phyloP scores from a whole-genome alignment of 2,888 invertebrate species.

The Acholoe squamosa region DNA sequence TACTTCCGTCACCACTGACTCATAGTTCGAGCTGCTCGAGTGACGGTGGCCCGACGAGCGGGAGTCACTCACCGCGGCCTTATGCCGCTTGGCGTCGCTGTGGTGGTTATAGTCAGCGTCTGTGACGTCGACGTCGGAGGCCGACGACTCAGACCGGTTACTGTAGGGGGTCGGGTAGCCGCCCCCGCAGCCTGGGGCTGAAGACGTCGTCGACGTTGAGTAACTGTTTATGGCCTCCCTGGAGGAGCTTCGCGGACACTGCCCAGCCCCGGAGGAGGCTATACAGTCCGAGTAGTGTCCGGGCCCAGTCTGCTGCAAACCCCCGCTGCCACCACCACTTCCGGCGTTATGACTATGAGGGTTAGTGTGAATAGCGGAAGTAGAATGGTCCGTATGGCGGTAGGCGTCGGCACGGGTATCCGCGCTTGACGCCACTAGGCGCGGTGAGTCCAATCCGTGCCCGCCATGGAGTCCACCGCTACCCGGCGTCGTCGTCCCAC shows the following conservation, averaged over 20 bases:
- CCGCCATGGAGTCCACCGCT: background rate
- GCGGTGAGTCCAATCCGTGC: slow-evolving; percentile 29
- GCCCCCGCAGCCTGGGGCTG: background rate
- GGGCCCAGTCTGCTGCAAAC: background rate
- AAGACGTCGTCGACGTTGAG: slow-evolving; percentile 31
- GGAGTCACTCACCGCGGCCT: slow-evolving; percentile 19
- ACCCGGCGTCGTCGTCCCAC: background rate
- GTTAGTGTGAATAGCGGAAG: background rate
- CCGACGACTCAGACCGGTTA: slow-evolving; percentile 81
- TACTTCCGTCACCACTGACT: slow-evolving; percentile 52
- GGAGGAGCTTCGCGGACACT: slow-evolving; percentile 66
- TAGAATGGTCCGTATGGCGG: slow-evolving; percentile 24
- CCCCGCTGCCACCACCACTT: background rate
- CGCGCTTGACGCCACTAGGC: background rate
- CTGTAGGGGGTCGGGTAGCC: slow-evolving; percentile 78
- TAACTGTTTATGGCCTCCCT: slow-evolving; percentile 73
- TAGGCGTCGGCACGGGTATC: slow-evolving; percentile 29
- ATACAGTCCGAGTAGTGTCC: slow-evolving; percentile 49
- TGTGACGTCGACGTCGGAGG: slow-evolving; percentile 81
- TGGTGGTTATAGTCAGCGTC: slow-evolving; percentile 71
- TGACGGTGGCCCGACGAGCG: background rate
- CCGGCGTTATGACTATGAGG: background rate
- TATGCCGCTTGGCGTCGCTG: slow-evolving; percentile 40
- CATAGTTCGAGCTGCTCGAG: slow-evolving; percentile 55
- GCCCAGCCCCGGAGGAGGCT: slow-evolving; percentile 52